phyloP scores from a whole-genome alignment of 1,140 invertebrate species.

The Tetraneura akinire region DNA sequence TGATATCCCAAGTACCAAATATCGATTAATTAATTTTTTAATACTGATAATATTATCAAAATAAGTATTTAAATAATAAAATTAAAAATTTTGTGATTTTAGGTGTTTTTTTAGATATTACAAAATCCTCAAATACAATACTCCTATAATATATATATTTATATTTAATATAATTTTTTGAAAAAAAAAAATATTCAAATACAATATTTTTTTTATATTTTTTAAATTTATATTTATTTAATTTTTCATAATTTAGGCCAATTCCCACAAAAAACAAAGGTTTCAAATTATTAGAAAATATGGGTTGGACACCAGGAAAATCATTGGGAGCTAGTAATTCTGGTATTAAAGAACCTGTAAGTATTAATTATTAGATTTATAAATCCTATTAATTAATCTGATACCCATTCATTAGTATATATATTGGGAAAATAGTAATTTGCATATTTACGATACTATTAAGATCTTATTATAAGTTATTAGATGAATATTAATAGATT shows the following conservation, averaged over 20 bases:
- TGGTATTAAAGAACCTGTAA: slow-evolving; percentile 79
- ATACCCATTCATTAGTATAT: neutral
- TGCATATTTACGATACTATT: slow-evolving; percentile 2
- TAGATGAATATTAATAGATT: neutral
- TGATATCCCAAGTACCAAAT: too few species aligned
- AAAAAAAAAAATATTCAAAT: neutral
- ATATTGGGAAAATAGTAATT: neutral
- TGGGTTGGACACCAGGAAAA: slow-evolving; percentile 90
- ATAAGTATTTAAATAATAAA: too few species aligned
- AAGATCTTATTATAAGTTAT: neutral
- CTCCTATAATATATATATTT: too few species aligned
- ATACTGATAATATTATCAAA: too few species aligned
- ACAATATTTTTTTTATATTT: too few species aligned
- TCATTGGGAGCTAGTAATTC: slow-evolving; percentile 67
- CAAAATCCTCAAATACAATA: too few species aligned
- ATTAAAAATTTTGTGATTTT: too few species aligned
- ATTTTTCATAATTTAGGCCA: slow-evolving; percentile 14
- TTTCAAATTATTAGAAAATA: slow-evolving; percentile 83
- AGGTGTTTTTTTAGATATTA: too few species aligned
- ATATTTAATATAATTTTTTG: too few species aligned
- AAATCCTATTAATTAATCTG: neutral
- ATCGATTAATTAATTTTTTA: too few species aligned
- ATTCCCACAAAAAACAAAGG: slow-evolving; percentile 65
- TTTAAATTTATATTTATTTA: too few species aligned
- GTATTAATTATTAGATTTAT: slow-evolving; percentile 57